Conservation (phyloP, 2,113 vertebrate species). For the Emydocephalus ijimae region DNA sequence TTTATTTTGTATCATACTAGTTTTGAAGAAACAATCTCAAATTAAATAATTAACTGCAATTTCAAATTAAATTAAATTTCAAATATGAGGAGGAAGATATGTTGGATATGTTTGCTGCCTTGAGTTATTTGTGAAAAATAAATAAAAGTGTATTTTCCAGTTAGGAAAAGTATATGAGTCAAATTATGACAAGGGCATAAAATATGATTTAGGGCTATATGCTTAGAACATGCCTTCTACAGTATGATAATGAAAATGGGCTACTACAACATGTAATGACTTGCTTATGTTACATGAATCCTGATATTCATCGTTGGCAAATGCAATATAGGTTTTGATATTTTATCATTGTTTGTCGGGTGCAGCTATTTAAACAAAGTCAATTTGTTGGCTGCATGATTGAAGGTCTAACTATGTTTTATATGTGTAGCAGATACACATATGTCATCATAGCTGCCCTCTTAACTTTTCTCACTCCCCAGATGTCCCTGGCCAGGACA, state of each 20-base stretch:
- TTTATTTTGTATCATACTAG: neutral
- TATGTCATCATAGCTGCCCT: neutral
- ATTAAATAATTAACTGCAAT: neutral
- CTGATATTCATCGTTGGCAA: neutral
- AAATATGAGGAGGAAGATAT: neutral
- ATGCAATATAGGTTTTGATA: neutral
- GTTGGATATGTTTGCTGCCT: neutral
- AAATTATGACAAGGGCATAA: neutral
- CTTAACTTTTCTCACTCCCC: neutral
- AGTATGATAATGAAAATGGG: neutral
- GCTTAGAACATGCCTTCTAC: neutral
- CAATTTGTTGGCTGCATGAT: neutral
- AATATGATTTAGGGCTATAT: neutral
- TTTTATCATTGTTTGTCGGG: neutral
- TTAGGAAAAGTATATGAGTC: neutral
- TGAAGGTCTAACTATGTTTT: neutral
- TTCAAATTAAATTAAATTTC: neutral
- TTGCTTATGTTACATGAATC: neutral
- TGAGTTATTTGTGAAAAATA: neutral
- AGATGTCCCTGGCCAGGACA: neutral
- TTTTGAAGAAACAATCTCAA: neutral
- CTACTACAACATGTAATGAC: neutral
- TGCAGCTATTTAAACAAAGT: neutral
- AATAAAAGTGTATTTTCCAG: neutral
- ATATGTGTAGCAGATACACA: neutral